Evolutionary conservation across 2,113 vertebrate species (phyloP), one percentile per base, ranked within the genome.

Genomic region (Silurus glanis): DNA sequence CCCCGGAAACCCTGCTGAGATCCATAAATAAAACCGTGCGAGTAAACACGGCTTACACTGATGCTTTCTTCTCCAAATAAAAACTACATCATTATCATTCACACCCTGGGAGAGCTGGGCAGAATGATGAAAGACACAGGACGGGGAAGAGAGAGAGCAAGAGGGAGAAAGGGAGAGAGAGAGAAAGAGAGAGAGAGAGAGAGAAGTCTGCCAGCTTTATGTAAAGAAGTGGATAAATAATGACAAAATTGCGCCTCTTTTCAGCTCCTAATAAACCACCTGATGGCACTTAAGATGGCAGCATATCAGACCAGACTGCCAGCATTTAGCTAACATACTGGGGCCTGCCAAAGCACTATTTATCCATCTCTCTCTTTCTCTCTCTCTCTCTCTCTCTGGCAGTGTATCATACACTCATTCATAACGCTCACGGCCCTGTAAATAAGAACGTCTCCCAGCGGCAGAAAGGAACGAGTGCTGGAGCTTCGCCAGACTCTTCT

Each of bases 231-330:
- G 76, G 84, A 87, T 87, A 91, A 90, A 89, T 79, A 87, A 84
- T 76, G 56, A 0, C 59, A 85, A 76, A 88, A 10, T 83, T 88
- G 67, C 16, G 23, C 49, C 21, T 28, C 85, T 88, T 69, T 90
- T 45, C 79, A 56, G 76, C 59, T 89, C 47, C 85, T 88, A 86
- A 89, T 82, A 86, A 88, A 89, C 53, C 82, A 88, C 78, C 89
- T 89, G 83, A 92, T 92, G 82, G 85, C 83, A 62, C 78, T 90
- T 66, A 84, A 90, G 87, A 87, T 84, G 67, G 53, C 80, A 88
- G 89, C 71, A 86, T 85, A 91, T 87, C 90, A 93, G 89, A 91
- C 91, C 56, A 87, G 91, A 92, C 91, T 88, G 86, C 82, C 87
- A 92, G 78, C 51, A 87, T 90, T 92, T 93, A 84, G 83, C 86